Conservation (phyloP, 2,113 vertebrate species). For the Caracal caracal region DNA sequence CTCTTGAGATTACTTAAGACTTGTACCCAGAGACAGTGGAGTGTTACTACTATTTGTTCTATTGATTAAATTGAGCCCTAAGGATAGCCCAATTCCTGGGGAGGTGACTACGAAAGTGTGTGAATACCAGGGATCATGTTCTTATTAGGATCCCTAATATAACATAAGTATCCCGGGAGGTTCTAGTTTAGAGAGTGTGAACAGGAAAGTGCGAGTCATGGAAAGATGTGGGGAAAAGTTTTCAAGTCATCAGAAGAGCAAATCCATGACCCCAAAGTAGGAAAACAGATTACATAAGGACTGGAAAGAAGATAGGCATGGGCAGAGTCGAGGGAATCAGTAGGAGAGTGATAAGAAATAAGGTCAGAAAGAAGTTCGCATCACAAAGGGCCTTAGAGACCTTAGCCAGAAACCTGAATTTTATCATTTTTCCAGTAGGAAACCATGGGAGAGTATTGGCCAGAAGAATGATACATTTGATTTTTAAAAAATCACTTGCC, state of each 20-base stretch:
- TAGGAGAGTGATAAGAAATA: neutral
- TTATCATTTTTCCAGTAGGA: neutral
- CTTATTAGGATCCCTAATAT: too few relatives aligned
- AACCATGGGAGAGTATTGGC: neutral
- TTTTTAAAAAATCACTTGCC: neutral
- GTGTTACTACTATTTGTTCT: neutral
- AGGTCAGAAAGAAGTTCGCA: neutral
- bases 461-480: neutral
- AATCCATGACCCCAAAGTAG: neutral
- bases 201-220: neutral
- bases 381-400: neutral
- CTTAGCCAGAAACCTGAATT: neutral
- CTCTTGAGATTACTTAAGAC: neutral
- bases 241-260: neutral
- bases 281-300: neutral
- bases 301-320: neutral
- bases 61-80: neutral
- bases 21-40: neutral
- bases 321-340: neutral
- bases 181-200: neutral
- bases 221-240: neutral
- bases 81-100: neutral
- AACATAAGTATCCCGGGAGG: neutral
- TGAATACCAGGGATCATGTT: neutral
- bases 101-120: rapidly evolving